Evolutionary conservation across 2,113 vertebrate genomes (phyloP), one percentile per base, ranked within the genome.

Genomic region (Pseudonaja textilis): DNA sequence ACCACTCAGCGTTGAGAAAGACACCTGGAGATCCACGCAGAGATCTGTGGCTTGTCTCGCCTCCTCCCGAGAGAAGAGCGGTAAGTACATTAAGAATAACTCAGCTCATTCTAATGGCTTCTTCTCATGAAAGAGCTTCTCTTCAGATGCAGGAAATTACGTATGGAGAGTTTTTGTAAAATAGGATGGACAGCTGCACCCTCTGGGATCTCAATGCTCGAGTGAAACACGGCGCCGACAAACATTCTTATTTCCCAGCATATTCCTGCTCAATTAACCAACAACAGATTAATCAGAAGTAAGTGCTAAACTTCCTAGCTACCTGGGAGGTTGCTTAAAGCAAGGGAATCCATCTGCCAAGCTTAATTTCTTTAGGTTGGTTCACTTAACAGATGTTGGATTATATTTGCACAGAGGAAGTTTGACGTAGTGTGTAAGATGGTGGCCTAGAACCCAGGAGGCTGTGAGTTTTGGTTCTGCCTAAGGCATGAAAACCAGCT

Each of bases 201-300:
- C 92, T 89, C 88, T 95, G 93, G 93, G 95, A 97, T 88, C 92
- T 90, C 96, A 91, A 96, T 47, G 93, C 95, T 97, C 94, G 93
- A 74, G n/a, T 34, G 95, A 97, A 93, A 91, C 96, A 97, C 96
- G 96, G 96, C 93, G 93, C 91, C 93, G 95, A 93, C 93, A 74
- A 94, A 94, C 93, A 61, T 96, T 96, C 94, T 96, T 94, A 96
- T 96, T 95, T 96, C 97, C 92, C 94, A 95, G 93, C 89, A 96
- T 96, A 96, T 94, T 64, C 93, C 96, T 96, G 96, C 95, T 96
- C 96, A 97, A 96, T 97, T 96, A 96, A 1, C 1, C 81, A 92
- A 92, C 90, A 85, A 95, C 90, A 94, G 52, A 93, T 93, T 96
- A 95, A 96, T 96, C 96, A 97, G 90, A 45, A 22, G 39, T 89